Evolutionary conservation across 2,113 vertebrate species (phyloP), one percentile per base, ranked within the genome.

Genomic region (Diglossa brunneiventris): DNA sequence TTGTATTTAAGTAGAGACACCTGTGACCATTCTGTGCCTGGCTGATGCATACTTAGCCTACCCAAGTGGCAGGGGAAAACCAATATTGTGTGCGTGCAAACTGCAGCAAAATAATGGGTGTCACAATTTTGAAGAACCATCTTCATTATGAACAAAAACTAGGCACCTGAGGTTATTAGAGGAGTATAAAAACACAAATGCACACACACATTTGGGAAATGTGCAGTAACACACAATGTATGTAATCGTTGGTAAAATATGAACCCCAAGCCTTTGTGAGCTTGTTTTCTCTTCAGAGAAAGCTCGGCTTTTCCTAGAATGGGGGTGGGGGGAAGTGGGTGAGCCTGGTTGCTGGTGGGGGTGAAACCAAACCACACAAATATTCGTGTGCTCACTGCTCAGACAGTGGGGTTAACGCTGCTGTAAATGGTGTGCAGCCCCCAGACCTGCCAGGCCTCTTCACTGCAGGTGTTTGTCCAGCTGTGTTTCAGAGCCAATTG

Each of bases 61-160:
- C 30, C 50, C 58, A 42, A 53, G 13, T 10, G 30, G 26, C 31
- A 79, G 18, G 19, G 19, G 7, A 21, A 52, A 68, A 46, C 9
- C 22, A 49, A 2, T 3, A 42, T 2, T 26, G 3, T 55, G 17
- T 5, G 26, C 2, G 0, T 56, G 37, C 23, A 53, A 61, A 46
- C 13, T 62, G 12, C 30, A 53, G 37, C 2, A 0, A 46, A 80
- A 33, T 17, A 67, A 37, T 3, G 9, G 3, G 15, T 55, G 55
- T 66, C 23, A 24, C 0, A 1, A 2, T 92, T 80, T 33, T 33
- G 55, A 47, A 50, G 47, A 67, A 19, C 28, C 1, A 0, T 66
- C 55, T 77, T 53, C 1, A 0, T 69, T 86, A 39, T 77, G 47
- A 90, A 19, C 14, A 12, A 33, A 50, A 58, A 44, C 19, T 9